Conservation (phyloP, 2,888 invertebrate genomes). For the Lasioglossum morio region DNA sequence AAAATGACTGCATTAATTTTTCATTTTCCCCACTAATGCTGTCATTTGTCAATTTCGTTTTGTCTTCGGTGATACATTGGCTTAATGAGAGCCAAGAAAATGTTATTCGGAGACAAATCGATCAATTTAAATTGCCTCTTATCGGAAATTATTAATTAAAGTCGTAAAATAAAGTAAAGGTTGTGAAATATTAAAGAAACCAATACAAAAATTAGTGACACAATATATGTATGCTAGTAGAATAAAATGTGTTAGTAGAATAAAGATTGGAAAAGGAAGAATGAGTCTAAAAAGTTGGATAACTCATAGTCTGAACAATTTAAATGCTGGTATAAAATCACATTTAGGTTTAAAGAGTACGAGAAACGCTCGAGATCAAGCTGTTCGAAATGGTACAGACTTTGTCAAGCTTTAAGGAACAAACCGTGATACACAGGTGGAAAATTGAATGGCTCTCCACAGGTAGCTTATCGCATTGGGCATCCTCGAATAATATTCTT, state of each 20-base stretch:
- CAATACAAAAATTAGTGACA: background rate
- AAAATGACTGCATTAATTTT: conserved; percentile 19
- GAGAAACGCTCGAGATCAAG: conserved; percentile 11
- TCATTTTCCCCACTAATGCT: background rate
- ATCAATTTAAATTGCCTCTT: background rate
- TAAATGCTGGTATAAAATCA: background rate
- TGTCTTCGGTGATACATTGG: background rate
- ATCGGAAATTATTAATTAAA: background rate
- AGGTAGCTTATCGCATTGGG: conserved; percentile 53
- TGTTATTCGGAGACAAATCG: background rate
- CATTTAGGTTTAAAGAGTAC: background rate
- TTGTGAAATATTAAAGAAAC: too few species aligned
- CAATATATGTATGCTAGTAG: background rate
- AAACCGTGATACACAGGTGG: conserved; percentile 42
- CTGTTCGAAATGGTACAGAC: conserved; percentile 39
- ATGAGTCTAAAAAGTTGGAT: background rate
- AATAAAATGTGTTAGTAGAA: background rate
- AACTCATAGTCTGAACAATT: background rate
- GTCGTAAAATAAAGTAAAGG: background rate
- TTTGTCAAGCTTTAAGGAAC: conserved; percentile 27
- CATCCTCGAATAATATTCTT: conserved; percentile 46
- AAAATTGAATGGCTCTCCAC: conserved; percentile 55
- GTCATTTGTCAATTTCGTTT: background rate
- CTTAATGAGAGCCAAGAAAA: background rate
- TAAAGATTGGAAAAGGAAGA: background rate